Conservation (phyloP, 2,797 vertebrate genomes). For the Allobates femoralis region DNA sequence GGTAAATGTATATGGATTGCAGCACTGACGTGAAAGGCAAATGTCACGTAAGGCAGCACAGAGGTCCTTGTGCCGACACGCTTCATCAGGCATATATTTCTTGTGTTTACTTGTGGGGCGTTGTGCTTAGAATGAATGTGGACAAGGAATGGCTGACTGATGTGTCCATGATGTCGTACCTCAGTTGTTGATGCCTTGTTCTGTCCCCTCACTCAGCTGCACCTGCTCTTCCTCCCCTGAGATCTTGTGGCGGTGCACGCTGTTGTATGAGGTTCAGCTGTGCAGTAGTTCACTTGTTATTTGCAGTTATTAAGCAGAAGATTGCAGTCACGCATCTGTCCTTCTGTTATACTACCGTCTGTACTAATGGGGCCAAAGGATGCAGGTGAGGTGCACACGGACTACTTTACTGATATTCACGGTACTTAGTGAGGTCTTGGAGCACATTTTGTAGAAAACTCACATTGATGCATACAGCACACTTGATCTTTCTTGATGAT, state of each 20-base stretch:
- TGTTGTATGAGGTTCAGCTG: neutral
- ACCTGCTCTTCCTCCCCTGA: conserved; percentile 63
- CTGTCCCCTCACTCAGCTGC: conserved; percentile 49
- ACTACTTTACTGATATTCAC: too few relatives aligned
- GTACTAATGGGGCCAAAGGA: too few relatives aligned
- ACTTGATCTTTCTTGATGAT: too few relatives aligned
- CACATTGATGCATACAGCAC: too few relatives aligned
- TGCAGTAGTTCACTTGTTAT: neutral
- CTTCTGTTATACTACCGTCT: neutral
- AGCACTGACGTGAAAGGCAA: neutral
- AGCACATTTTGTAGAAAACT: too few relatives aligned
- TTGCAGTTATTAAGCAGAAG: neutral
- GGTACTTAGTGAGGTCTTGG: too few relatives aligned
- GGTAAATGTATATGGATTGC: neutral
- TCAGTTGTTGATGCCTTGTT: conserved; percentile 26
- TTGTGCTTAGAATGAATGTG: neutral
- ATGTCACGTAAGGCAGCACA: neutral
- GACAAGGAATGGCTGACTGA: neutral
- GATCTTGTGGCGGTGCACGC: neutral
- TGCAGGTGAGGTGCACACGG: too few relatives aligned
- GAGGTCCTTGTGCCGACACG: neutral
- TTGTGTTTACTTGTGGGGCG: neutral
- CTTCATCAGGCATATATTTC: neutral
- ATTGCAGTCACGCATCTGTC: neutral
- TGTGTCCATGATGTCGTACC: too few relatives aligned